These are phyloP conservation scores for Sapajus apella DNA, from an alignment of 2,113 vertebrate genomes.

Conservation along the genomic window DNA sequence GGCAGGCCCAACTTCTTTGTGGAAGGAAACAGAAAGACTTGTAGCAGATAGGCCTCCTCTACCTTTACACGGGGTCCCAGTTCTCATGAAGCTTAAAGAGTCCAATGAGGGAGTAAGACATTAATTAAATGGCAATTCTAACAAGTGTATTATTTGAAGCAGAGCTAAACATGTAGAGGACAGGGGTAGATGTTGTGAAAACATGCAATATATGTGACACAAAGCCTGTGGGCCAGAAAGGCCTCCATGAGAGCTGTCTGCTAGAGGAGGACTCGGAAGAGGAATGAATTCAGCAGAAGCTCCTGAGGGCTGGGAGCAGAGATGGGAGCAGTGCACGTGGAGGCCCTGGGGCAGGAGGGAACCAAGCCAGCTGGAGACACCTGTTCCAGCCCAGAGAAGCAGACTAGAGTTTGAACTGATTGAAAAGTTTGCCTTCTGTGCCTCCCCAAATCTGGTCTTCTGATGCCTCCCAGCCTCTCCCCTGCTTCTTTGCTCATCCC, in stretches of 20 bases:
- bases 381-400: background rate
- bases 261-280: background rate
- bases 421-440: background rate
- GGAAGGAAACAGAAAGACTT: background rate
- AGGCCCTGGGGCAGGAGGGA: background rate
- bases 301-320: no score
- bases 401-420: background rate
- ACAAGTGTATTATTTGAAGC: background rate
- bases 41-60: background rate
- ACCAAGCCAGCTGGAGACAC: background rate
- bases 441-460: background rate
- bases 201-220: background rate
- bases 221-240: background rate
- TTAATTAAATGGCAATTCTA: background rate
- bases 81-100: background rate
- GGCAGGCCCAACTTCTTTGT: background rate
- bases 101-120: background rate
- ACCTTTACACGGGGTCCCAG: background rate
- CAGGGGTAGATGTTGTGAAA: background rate
- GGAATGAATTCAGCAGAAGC: background rate
- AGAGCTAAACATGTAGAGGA: background rate
- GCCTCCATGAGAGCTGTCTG: background rate
- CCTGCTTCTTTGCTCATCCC: background rate
- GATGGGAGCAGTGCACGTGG: background rate
- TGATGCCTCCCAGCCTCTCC: accelerated